Evolutionary conservation across 1,140 invertebrate genomes (phyloP).

Genomic region (Hestina assimilis): DNA sequence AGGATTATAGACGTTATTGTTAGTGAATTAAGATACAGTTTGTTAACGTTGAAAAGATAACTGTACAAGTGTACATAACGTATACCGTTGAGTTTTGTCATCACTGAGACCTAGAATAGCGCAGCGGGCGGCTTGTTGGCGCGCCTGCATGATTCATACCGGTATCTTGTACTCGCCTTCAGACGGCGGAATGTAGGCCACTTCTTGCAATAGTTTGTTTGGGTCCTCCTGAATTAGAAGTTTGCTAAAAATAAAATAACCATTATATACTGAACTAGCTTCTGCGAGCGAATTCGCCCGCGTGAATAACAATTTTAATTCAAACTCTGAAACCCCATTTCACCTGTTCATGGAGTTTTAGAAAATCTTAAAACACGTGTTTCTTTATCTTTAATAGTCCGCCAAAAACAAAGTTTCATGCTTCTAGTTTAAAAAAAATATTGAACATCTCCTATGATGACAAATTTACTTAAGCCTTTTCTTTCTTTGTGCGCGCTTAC

Average conservation of each 20-base stretch:
- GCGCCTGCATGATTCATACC: slow-evolving; percentile 59
- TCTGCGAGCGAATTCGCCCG: too few relatives aligned
- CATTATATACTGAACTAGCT: slow-evolving; percentile 25
- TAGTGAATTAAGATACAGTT: neutral
- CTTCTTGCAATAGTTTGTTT: slow-evolving; percentile 71
- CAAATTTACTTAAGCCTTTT: too few relatives aligned
- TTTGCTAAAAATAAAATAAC: slow-evolving; percentile 22
- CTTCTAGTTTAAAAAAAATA: too few relatives aligned
- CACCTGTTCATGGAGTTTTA: too few relatives aligned
- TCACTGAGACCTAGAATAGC: slow-evolving; percentile 15
- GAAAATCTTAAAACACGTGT: too few relatives aligned
- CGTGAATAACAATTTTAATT: too few relatives aligned
- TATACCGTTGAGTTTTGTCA: slow-evolving; percentile 10
- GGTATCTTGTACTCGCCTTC: slow-evolving; percentile 44
- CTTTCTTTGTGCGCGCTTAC: too few relatives aligned
- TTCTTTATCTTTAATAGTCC: too few relatives aligned
- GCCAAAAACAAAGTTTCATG: too few relatives aligned
- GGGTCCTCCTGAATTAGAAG: slow-evolving; percentile 66
- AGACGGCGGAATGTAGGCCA: slow-evolving; percentile 68
- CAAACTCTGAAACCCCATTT: too few relatives aligned
- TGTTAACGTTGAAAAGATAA: neutral
- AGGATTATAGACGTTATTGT: neutral
- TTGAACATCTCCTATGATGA: too few relatives aligned
- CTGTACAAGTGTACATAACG: neutral
- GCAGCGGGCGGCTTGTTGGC: slow-evolving; percentile 31